These are phyloP conservation scores for Alosa alosa DNA, from an alignment of 2,113 vertebrate genomes.

Conservation along the genomic window DNA sequence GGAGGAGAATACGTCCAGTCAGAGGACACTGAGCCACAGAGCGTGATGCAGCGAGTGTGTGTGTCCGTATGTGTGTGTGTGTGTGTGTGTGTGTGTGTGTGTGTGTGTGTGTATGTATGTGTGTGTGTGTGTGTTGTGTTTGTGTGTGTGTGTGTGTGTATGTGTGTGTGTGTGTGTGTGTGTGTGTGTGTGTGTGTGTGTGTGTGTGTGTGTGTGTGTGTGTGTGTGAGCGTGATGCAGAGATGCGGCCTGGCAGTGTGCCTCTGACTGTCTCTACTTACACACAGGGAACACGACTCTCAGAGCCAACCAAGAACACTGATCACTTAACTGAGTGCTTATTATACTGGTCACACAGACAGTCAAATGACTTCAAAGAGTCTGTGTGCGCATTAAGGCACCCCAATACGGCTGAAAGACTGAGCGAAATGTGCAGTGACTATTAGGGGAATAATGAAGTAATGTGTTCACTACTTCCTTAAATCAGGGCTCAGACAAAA, in stretches of 20 bases:
- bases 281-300: background rate
- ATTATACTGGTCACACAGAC: background rate
- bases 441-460: background rate
- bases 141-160: too few relatives aligned
- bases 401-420: background rate
- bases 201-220: too few relatives aligned
- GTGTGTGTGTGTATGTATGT: too few relatives aligned
- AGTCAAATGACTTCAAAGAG: background rate
- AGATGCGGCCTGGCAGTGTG: background rate
- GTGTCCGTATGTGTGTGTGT: too few relatives aligned
- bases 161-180: too few relatives aligned
- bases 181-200: too few relatives aligned
- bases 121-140: too few relatives aligned
- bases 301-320: background rate
- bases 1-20: slow-evolving; percentile 21
- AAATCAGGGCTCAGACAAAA: background rate
- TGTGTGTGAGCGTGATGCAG: too few relatives aligned
- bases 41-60: background rate
- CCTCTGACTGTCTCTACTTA: background rate
- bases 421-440: background rate
- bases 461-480: background rate
- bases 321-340: background rate
- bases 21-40: background rate
- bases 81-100: too few relatives aligned
- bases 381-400: background rate